phyloP scores from a whole-genome alignment of 2,888 invertebrate species.

The Caenorhabditis japonica region DNA sequence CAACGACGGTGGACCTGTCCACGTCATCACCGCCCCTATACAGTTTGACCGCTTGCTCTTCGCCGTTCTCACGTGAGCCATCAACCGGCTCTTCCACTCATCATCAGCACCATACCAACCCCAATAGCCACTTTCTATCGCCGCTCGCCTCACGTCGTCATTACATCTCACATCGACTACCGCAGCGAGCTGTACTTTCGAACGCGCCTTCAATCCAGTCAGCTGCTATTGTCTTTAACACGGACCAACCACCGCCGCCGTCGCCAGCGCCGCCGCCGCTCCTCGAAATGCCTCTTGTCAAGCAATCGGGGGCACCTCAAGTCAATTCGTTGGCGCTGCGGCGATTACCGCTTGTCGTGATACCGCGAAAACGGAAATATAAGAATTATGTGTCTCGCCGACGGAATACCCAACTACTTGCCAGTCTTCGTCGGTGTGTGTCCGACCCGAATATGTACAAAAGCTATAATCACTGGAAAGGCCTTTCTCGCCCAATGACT shows the following conservation, averaged over 20 bases:
- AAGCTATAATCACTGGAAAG: conserved; percentile 73
- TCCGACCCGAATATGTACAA: conserved; percentile 74
- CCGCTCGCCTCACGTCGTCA: conserved; percentile 55
- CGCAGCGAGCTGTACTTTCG: conserved; percentile 66
- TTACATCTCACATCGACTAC: conserved; percentile 69
- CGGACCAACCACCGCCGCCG: not conserved
- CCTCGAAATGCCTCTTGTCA: conserved; percentile 3
- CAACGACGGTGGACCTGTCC: conserved; percentile 46
- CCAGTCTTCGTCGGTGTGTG: conserved; percentile 67
- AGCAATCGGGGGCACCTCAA: conserved; percentile 8
- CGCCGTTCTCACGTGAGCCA: conserved; percentile 36
- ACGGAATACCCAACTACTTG: conserved; percentile 70
- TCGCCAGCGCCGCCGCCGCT: not conserved
- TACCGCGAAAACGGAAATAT: conserved; percentile 74
- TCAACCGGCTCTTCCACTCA: conserved; percentile 3
- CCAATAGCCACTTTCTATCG: conserved; percentile 34
- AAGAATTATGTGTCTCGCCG: conserved; percentile 75
- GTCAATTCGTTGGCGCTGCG: conserved; percentile 57
- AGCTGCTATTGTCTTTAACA: conserved; percentile 57
- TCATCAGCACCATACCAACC: not conserved
- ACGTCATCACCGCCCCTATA: conserved; percentile 38
- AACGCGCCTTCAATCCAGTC: conserved; percentile 61
- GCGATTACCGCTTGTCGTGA: conserved; percentile 74
- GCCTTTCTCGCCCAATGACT: conserved; percentile 57
- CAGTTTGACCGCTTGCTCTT: conserved; percentile 41